Percentiles rank a stretch among this genome's conserved stretches.
Evolutionary conservation across 2,113 vertebrate genomes (phyloP).

Genomic region (Formicarius rufipectus): DNA sequence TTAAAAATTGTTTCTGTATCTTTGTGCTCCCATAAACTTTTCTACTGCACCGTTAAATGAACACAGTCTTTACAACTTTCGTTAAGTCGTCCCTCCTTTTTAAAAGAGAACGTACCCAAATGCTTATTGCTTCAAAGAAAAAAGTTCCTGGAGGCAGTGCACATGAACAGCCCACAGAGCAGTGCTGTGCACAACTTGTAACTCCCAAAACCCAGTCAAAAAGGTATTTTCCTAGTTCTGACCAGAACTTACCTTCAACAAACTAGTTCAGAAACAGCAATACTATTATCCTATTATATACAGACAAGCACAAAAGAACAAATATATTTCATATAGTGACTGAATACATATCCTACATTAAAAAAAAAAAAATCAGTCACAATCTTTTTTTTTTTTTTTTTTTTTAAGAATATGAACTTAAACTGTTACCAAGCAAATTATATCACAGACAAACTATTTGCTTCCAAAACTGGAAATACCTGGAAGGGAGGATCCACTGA

Average conservation of each 20-base stretch:
- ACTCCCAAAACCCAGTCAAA: background rate
- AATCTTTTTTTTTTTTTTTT: background rate
- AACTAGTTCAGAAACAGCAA: background rate
- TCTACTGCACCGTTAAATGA: background rate
- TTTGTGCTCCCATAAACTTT: background rate
- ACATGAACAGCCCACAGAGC: background rate
- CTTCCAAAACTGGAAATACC: background rate
- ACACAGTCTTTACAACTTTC: background rate
- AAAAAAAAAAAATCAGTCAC: background rate
- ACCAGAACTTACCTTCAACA: background rate
- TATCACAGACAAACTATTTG: background rate
- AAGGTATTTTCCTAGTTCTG: background rate
- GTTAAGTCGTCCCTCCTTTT: background rate
- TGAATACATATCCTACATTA: background rate
- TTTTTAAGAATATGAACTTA: background rate
- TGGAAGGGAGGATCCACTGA: background rate
- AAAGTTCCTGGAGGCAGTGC: background rate
- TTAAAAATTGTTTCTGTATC: background rate
- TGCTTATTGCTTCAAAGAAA: background rate
- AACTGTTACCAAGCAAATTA: background rate
- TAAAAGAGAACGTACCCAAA: background rate
- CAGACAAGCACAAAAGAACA: background rate
- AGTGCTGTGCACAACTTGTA: background rate
- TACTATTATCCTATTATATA: background rate
- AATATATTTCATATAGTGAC: background rate